Conservation (phyloP, 2,888 invertebrate genomes). For the Tyria jacobaeae region DNA sequence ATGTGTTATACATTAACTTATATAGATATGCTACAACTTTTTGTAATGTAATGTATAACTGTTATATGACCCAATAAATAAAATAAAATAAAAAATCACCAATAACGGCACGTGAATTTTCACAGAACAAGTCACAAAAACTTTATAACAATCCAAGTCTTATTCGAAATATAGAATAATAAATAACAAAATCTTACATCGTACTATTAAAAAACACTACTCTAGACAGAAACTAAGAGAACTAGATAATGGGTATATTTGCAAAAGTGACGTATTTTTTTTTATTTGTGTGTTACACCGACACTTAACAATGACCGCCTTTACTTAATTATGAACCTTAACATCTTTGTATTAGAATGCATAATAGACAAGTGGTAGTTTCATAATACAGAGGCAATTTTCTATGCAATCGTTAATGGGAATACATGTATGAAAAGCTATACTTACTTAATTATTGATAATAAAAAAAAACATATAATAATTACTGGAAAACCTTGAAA, state of each 20-base stretch:
- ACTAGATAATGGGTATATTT: constrained; percentile 68
- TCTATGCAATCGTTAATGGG: constrained; percentile 29
- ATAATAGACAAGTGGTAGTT: constrained; percentile 35
- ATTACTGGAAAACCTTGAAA: no score
- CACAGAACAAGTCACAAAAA: constrained; percentile 73
- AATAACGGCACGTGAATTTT: constrained; percentile 56
- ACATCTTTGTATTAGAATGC: constrained; percentile 36
- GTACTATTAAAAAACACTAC: constrained; percentile 67
- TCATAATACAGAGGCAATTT: constrained; percentile 35
- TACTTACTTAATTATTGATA: neutral
- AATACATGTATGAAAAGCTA: constrained; percentile 20
- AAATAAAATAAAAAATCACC: no score
- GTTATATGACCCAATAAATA: no score
- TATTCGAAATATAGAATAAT: constrained; percentile 82
- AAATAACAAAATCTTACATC: constrained; percentile 84
- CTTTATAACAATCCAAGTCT: constrained; percentile 77
- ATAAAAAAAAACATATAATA: neutral
- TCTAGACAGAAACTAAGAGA: constrained; percentile 80
- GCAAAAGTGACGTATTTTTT: constrained; percentile 58
- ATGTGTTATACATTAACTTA: no score
- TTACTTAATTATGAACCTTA: constrained; percentile 43
- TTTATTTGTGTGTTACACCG: constrained; percentile 36
- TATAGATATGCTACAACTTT: no score
- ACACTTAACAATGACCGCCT: constrained; percentile 41
- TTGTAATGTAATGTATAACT: no score